These are phyloP conservation scores for Chloropsis hardwickii DNA, from an alignment of 2,113 vertebrate species.

Conservation along the genomic window DNA sequence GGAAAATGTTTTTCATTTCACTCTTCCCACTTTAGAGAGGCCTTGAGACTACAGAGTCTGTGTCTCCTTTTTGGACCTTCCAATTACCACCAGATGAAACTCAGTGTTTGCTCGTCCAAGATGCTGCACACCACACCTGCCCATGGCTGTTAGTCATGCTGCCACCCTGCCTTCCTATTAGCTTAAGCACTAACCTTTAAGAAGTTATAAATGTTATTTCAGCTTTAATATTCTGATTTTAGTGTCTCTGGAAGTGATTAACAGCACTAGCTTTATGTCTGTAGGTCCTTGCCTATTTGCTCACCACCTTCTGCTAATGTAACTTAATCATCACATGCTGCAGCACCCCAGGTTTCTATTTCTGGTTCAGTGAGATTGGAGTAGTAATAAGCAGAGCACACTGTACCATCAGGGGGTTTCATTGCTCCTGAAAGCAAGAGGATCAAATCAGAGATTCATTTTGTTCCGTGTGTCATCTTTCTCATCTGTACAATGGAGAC, in stretches of 20 bases:
- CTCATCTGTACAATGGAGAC: not conserved
- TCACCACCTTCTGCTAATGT: slow-evolving; percentile 7
- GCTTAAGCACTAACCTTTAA: slow-evolving; percentile 14
- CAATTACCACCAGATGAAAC: not conserved
- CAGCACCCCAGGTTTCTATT: not conserved
- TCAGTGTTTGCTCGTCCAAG: not conserved
- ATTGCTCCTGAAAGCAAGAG: not conserved
- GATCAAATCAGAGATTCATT: not conserved
- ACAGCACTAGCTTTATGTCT: not conserved
- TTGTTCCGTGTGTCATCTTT: not conserved
- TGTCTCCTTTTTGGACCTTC: not conserved
- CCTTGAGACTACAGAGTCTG: not conserved
- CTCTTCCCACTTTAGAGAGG: not conserved
- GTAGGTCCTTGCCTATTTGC: not conserved
- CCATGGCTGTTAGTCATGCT: not conserved
- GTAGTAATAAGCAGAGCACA: not conserved
- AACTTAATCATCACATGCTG: not conserved
- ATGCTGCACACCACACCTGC: not conserved
- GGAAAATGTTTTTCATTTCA: not conserved
- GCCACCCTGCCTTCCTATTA: not conserved
- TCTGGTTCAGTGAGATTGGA: not conserved
- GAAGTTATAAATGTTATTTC: slow-evolving; percentile 30
- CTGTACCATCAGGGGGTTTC: not conserved
- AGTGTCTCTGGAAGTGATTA: slow-evolving; percentile 17
- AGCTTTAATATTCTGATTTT: not conserved